These are phyloP conservation scores for Trachops cirrhosus DNA, from an alignment of 2,797 vertebrate genomes.

Conservation along the genomic window DNA sequence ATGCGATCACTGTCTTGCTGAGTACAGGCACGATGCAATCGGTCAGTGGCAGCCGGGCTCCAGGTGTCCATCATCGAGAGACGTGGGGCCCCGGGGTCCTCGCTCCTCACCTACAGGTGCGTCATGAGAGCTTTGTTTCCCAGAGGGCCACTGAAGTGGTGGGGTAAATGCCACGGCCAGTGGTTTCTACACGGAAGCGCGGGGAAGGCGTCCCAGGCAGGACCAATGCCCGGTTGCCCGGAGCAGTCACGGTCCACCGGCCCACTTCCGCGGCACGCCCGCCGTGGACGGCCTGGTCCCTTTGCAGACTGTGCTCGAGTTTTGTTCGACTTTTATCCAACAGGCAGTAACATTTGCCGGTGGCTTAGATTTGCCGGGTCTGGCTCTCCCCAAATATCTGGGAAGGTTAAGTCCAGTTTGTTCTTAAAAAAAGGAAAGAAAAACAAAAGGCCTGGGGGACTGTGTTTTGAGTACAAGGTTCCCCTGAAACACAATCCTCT, in stretches of 20 bases:
- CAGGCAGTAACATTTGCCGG: background rate
- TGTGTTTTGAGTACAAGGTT: background rate
- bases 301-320: background rate
- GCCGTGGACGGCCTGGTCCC: background rate
- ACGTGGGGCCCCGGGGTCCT: background rate
- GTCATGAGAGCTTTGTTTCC: background rate
- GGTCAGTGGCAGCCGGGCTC: background rate
- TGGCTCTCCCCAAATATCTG: background rate
- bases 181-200: background rate
- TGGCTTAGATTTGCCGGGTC: background rate
- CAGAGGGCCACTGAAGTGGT: background rate
- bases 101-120: background rate
- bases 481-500: background rate
- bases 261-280: background rate
- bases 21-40: background rate
- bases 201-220: background rate
- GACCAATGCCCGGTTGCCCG: background rate
- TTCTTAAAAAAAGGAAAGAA: background rate
- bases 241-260: background rate
- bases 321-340: background rate
- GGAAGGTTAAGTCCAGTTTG: background rate
- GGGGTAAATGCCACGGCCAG: background rate
- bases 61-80: background rate
- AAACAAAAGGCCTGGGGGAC: background rate
- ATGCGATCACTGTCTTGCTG: background rate